Base-by-base conservation (phyloP, 2,113 vertebrate genomes). In the Herpetotheres cachinnans region DNA sequence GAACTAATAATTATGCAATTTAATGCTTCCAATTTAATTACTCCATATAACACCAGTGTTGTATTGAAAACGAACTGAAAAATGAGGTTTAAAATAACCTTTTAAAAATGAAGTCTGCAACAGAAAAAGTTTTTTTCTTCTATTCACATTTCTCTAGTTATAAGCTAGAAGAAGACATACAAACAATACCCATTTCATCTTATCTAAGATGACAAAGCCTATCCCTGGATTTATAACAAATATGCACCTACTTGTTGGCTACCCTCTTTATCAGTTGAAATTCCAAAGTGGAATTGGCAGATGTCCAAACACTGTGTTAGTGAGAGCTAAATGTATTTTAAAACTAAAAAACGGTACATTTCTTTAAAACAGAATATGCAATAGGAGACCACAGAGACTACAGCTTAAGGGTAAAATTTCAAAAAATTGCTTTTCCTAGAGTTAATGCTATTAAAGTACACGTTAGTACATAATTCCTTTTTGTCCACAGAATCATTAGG, bases 261-360 rank as follows among this genome's bases (percentile, higher is more conserved):
- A 91, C 85, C 70, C 90, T 89, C 80, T 98, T 97, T 96, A 98
- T 97, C 97, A 94, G 96, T 83, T 92, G 85, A 95, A 97, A 98
- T 97, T 97, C 97, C 95, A 77, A 91, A 91, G 90, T 86, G 89
- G 89, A 96, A 94, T 29, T 97, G 97, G 97, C 96, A 96, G 44
- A 94, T 42, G 36, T 95, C 96, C 97, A 97, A 96, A 89, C n/a
- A 91, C 62, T 58, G 50, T 30, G 91, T 70, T 95, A 95, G 95
- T 67, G 91, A 94, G 96, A 95, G 96, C 93, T 82, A 89, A 95
- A 94, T 86, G 36, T 77, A 63, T 94, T 97, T 97, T 74, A 87
- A 50, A 93, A 90, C 86, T 90, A 95, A 66, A 96, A 76, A 96
- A 52, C 61, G 93, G 82, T 70, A 90, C 63, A 49, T 79, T 96